Base-by-base conservation (phyloP, 2,888 invertebrate genomes). In the Azorinus chamasolen region DNA sequence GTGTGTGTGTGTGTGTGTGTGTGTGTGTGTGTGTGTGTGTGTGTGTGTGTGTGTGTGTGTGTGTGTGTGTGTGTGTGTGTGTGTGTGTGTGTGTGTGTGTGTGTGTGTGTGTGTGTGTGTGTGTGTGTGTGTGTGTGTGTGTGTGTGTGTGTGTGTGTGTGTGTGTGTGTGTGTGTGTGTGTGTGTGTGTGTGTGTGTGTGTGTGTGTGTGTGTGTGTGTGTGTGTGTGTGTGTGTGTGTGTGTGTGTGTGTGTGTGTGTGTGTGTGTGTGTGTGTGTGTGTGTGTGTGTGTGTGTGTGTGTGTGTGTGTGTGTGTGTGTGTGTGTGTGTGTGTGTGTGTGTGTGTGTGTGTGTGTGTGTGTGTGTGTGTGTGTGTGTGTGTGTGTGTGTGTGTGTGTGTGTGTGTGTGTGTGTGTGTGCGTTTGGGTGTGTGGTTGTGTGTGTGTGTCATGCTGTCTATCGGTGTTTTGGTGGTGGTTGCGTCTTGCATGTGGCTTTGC, bases 121-220 rank as follows among this genome's bases (percentile, higher is more conserved):
- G 48, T 46, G 48, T 46, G 48, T 46, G 48, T 46, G 48, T 46
- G 48, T 46, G 48, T 46, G 48, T 46, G 48, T 46, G 48, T 46
- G 48, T 46, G 48, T 46, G 48, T 46, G 48, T 46, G 48, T 46
- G 48, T 46, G 48, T 46, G 48, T 46, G 48, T 46, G 48, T 46
- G 48, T 46, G 48, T 46, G 48, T 46, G 48, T 46, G 48, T 46
- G 48, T 46, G 48, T 46, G 48, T 46, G 48, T 46, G 48, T 46
- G 48, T 46, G 48, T 46, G 48, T 46, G 48, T 46, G 48, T 46
- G 48, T 46, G 48, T 46, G 48, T 46, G 48, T 46, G 48, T 46
- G 48, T 46, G 48, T 46, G 48, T 46, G 48, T 46, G 48, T 46
- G 48, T 46, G 48, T 46, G 48, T 46, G 48, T 46, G 48, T 46